Base-by-base conservation (phyloP, 2,888 invertebrate genomes). In the Chymomyza caudatula region DNA sequence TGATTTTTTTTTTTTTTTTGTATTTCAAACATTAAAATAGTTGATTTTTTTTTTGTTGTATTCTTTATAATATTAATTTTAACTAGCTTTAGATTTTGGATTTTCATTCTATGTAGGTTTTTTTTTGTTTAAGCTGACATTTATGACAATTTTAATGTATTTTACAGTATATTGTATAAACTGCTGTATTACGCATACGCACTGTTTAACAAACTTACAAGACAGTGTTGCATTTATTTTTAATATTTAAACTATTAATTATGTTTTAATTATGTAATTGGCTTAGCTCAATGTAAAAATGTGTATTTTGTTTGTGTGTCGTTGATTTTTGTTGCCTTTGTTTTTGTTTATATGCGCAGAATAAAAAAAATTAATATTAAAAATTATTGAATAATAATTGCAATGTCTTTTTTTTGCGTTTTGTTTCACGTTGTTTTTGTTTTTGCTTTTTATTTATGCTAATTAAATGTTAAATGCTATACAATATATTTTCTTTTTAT, bases 371-470 rank as follows among this genome's bases (percentile, higher is more conserved):
- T 76, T 87, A 78, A 78, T 76, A 76, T 77, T 82, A 76, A 84
- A 82, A 87, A 84, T 86, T 87, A 86, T 87, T 87, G 83, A 76
- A 87, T 87, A 87, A 87, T 87, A 86, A 87, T 88, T 86, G 88
- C 87, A 85, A 69, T 78, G 75, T 65, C 57, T 65, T 68, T 29
- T n/a, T 15, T 81, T 69, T 69, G 68, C 63, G 22, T 60, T 73
- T 54, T 60, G 15, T 58, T 66, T 57, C 42, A 67, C 22, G 47
- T 66, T 67, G 29, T 63, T 56, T 63, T 69, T 56, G 56, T 66
- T 76, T 63, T 59, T 55, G 47, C 37, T 63, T 62, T 64, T n/a
- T 54, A 19, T 72, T 78, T 80, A 78, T 81, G 85, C 81, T 81
- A 85, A 84, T 81, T 81, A 79, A 85, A 82, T 71, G 70, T 77